Percentiles rank a stretch among this genome's conserved stretches.
Conservation (phyloP, 2,888 invertebrate species). For the Pterostichus madidus region DNA sequence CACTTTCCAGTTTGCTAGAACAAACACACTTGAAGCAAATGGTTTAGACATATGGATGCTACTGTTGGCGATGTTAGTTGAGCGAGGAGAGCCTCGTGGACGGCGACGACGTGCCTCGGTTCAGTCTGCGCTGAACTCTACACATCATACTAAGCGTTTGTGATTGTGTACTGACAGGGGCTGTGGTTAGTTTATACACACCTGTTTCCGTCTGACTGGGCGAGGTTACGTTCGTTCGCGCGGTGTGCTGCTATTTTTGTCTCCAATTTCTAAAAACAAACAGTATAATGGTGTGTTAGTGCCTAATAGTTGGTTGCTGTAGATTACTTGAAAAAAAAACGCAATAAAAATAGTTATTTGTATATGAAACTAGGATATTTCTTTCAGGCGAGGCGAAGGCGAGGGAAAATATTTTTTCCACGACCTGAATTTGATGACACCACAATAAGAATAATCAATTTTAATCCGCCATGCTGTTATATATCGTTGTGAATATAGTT, state of each 20-base stretch:
- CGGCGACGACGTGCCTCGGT: slow-evolving; percentile 60
- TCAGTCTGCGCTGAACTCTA: slow-evolving; percentile 59
- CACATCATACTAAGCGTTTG: slow-evolving; percentile 1
- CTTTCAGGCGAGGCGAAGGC: too few species aligned
- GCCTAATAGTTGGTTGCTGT: too few species aligned
- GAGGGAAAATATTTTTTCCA: too few species aligned
- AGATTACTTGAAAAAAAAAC: too few species aligned
- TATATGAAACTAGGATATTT: too few species aligned
- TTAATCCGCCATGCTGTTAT: too few species aligned
- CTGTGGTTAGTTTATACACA: slow-evolving; percentile 18
- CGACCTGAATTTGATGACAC: too few species aligned
- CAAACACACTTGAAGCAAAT: slow-evolving; percentile 15
- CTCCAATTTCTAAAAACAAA: slow-evolving; percentile 60
- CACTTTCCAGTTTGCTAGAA: slow-evolving; percentile 9
- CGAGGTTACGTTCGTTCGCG: slow-evolving; percentile 59
- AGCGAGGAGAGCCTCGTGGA: slow-evolving; percentile 63
- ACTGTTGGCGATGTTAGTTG: slow-evolving; percentile 13
- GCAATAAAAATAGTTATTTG: too few species aligned
- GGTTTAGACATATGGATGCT: slow-evolving; percentile 18
- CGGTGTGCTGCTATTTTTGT: slow-evolving; percentile 65
- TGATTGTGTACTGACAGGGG: background rate
- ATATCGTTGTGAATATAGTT: too few species aligned
- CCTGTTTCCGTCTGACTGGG: slow-evolving; percentile 55
- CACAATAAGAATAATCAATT: too few species aligned
- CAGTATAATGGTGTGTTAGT: background rate